Percentiles rank a stretch among this genome's conserved stretches.
These are phyloP conservation scores for Ganaspis brasiliensis DNA, from an alignment of 2,888 invertebrate genomes.

Conservation along the genomic window DNA sequence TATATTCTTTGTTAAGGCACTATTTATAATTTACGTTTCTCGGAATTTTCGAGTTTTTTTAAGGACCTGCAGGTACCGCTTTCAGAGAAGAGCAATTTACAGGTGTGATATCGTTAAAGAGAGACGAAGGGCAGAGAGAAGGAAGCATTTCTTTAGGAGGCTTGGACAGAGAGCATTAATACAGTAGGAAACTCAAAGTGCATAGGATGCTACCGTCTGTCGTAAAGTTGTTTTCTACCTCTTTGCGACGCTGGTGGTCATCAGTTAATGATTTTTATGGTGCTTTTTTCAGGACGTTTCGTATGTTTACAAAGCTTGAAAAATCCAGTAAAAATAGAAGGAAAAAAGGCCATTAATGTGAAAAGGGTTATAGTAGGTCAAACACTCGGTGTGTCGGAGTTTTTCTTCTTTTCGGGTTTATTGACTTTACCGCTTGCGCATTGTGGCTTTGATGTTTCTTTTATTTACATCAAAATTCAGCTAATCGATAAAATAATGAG, in stretches of 20 bases:
- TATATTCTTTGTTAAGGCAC: background rate
- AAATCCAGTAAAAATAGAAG: conserved; percentile 9
- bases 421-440: conserved; percentile 27
- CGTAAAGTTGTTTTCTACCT: conserved; percentile 65
- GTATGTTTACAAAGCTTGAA: conserved; percentile 27
- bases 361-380: conserved; percentile 39
- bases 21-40: conserved; percentile 6
- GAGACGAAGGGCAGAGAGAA: background rate
- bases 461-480: conserved; percentile 15
- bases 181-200: conserved; percentile 65
- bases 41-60: conserved; percentile 18
- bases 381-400: conserved; percentile 20
- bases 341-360: conserved; percentile 15
- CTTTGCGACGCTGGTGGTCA: conserved; percentile 27
- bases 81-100: conserved; percentile 49
- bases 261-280: conserved; percentile 35
- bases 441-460: conserved; percentile 16
- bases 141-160: background rate
- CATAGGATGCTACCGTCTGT: conserved; percentile 71
- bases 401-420: conserved; percentile 7
- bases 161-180: conserved; percentile 57
- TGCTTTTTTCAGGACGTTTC: conserved; percentile 5
- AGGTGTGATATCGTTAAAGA: conserved; percentile 41
- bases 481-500: conserved; percentile 13
- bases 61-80: conserved; percentile 44